A percentile compares a stretch with the other conserved stretches of the same genome.
phyloP scores from a whole-genome alignment of 2,888 invertebrate species.

The Tenthredo amoena region DNA sequence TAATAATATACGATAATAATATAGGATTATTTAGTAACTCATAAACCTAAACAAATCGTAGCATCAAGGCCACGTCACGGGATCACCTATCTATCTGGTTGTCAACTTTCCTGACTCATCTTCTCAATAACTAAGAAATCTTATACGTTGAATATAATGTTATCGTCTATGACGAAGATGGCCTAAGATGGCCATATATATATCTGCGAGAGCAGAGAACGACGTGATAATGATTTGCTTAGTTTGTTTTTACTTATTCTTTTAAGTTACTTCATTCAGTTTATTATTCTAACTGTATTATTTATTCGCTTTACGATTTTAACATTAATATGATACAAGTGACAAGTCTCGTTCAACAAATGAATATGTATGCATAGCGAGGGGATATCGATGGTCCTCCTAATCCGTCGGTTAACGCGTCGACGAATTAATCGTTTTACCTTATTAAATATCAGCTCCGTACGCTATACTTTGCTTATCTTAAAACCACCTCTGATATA shows the following conservation, averaged over 20 bases:
- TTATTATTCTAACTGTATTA: constrained; percentile 47
- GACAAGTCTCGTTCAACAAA: constrained; percentile 41
- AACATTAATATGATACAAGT: constrained; percentile 51
- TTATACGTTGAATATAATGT: constrained; percentile 44
- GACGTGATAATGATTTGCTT: constrained; percentile 38
- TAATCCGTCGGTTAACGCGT: constrained; percentile 38
- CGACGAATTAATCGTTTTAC: constrained; percentile 21
- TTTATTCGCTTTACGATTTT: constrained; percentile 37
- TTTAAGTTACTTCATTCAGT: constrained; percentile 29
- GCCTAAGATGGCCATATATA: neutral
- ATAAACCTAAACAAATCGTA: constrained; percentile 71
- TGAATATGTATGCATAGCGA: constrained; percentile 39
- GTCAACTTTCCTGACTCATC: constrained; percentile 38
- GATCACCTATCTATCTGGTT: constrained; percentile 65
- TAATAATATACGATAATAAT: constrained; percentile 72
- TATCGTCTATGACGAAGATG: constrained; percentile 45
- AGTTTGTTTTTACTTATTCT: constrained; percentile 30
- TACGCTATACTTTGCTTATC: constrained; percentile 19
- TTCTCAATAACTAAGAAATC: constrained; percentile 41
- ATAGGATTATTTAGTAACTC: constrained; percentile 74
- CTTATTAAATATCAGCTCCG: neutral
- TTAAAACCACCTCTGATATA: constrained; percentile 24
- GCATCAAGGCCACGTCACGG: constrained; percentile 66
- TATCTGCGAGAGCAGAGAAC: constrained; percentile 38
- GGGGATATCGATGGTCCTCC: constrained; percentile 14